Base-by-base conservation (phyloP, 2,797 vertebrate species). In the Sebastes oblongus region DNA sequence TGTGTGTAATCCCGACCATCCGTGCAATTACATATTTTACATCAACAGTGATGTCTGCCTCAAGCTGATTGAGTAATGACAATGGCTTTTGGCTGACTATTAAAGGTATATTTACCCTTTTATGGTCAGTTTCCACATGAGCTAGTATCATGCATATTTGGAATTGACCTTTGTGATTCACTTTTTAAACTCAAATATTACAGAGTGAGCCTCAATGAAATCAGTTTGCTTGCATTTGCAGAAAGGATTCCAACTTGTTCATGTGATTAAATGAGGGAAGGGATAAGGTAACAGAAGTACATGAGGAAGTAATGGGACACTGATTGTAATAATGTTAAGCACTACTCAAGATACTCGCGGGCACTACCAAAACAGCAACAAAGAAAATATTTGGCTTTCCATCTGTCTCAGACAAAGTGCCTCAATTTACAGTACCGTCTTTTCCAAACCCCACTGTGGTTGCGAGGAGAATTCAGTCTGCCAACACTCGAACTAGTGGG, bases 391-490 rank as follows among this genome's bases (percentile, higher is more conserved):
- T 84, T 86, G 79, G 61, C 79, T 89, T 85, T 84, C 70, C 78
- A 30, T 88, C 66, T 36, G 72, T 83, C 83, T 74, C 34, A 74
- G 86, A 85, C 78, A 78, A 72, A 87, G 77, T 86, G 70, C 70
- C 78, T 87, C 79, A 86, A 66, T 66, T 84, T 85, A 60, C 64
- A 68, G 78, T 68, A 72, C 34, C 36, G 5, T 74, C 66, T 81
- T 81, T 80, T 92, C 86, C 86, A 86, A 91, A 92, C 86, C 86
- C 87, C 81, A 68, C 83, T 69, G 72, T 72, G 84, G 78, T 89
- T 84, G 62, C 81, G 77, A 88, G 75, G 54, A 85, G 61, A 88
- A 86, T 72, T 42, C 34, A n/a, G 50, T 82, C 80, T 86, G 82
- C 82, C 83, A 84, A 55, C 36, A 75, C 42, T 67, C 65, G 24